Evolutionary conservation across 2,888 invertebrate genomes (phyloP).

Genomic region (Exephanes ischioxanthus): DNA sequence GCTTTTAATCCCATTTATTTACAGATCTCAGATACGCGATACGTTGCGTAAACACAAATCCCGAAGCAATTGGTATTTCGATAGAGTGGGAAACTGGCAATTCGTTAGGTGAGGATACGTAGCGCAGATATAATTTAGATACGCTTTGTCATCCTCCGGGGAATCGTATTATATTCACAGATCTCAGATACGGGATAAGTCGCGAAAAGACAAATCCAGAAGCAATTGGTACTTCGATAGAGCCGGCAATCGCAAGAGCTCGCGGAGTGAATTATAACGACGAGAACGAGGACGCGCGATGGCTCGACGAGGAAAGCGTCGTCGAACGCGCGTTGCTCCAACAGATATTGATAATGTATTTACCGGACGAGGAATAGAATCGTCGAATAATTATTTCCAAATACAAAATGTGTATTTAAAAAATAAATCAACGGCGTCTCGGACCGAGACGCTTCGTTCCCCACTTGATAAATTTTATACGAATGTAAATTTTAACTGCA

Average conservation of each 20-base stretch:
- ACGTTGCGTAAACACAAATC: background rate
- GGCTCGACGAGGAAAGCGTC: background rate
- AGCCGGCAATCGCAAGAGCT: slow-evolving; percentile 44
- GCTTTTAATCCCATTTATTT: background rate
- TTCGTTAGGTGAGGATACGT: slow-evolving; percentile 20
- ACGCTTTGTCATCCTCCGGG: background rate
- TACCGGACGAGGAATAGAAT: slow-evolving; percentile 15
- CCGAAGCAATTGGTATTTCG: slow-evolving; percentile 26
- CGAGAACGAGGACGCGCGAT: slow-evolving; percentile 20
- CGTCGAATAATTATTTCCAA: slow-evolving; percentile 30
- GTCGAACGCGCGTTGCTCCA: background rate
- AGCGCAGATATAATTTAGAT: background rate
- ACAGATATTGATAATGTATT: background rate
- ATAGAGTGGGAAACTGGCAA: slow-evolving; percentile 12
- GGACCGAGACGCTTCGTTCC: background rate
- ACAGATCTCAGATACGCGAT: background rate
- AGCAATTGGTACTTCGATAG: slow-evolving; percentile 64
- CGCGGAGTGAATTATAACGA: slow-evolving; percentile 39
- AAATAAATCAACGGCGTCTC: background rate
- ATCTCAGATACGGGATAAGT: slow-evolving; percentile 58
- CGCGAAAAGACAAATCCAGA: slow-evolving; percentile 51
- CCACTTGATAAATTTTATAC: slow-evolving; percentile 37
- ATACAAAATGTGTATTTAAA: slow-evolving; percentile 8
- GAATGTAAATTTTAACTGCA: slow-evolving; percentile 24
- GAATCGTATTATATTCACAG: slow-evolving; percentile 39